Evolutionary conservation across 2,113 vertebrate genomes (phyloP), one percentile per base, ranked within the genome.

Genomic region (Aleadryas rufinucha): DNA sequence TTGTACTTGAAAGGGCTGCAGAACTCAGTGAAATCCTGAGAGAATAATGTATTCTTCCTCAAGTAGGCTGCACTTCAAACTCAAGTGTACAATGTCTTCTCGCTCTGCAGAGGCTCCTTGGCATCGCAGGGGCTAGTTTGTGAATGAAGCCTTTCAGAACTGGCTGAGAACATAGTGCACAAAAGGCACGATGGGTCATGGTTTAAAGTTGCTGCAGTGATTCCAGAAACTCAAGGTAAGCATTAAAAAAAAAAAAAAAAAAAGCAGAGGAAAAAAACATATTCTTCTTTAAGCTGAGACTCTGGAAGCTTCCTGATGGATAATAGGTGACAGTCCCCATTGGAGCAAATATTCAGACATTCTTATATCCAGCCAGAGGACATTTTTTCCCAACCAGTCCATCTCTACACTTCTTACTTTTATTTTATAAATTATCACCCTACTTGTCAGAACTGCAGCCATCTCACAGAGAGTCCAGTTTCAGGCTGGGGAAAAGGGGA

Each of bases 61-160:
- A 59, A 66, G 60, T 16, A 65, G 60, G 21, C 37, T 69, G 50
- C n/a, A 72, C 27, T 85, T 94, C 61, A 87, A 52, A 56, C 26
- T 47, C 16, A 2, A 30, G 30, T 9, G n/a, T 35, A 21, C 26
- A 56, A 5, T 11, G 17, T 42, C 68, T 53, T 72, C 37, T 71
- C 19, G 8, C 13, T 65, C 59, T 80, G 26, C 49, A 21, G 28
- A 26, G 37, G 24, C 22, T 44, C 41, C n/a, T 64, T 8, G 1
- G 37, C 42, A 22, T 31, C 0, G 0, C 23, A 59, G 24, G 66
- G 22, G 26, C n/a, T 41, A 22, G 33, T 30, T n/a, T 47, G 23
- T 19, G 61, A 83, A 71, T 0, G 2, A 64, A 72, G 31, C 21
- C 15, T 79, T 88, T 64, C 63, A 65, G 76, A 87, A 70, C 39